These are phyloP conservation scores for Pongo abelii DNA, from an alignment of 2,113 vertebrate species.

Conservation along the genomic window DNA sequence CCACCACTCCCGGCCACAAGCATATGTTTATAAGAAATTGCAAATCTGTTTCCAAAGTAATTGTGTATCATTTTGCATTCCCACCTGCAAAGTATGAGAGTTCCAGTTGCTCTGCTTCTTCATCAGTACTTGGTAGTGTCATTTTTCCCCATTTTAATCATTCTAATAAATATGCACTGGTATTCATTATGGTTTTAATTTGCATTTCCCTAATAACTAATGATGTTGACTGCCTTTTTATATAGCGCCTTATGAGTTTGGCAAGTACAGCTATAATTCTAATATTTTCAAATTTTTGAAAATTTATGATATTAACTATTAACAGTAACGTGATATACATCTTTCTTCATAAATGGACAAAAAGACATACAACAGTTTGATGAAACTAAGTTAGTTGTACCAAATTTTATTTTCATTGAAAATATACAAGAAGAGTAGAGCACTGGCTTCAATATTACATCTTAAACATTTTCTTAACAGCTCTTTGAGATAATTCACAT, in stretches of 20 bases:
- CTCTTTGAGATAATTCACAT: background rate
- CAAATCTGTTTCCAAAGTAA: background rate
- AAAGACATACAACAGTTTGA: background rate
- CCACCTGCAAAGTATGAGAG: background rate
- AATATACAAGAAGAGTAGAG: background rate
- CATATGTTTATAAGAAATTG: background rate
- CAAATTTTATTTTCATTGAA: background rate
- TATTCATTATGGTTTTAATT: background rate
- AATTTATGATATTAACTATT: background rate
- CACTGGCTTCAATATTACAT: background rate
- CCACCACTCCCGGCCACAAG: too few species aligned
- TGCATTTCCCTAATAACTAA: background rate
- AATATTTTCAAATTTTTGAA: background rate
- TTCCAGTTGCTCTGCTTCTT: background rate
- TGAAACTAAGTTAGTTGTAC: background rate
- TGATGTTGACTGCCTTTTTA: background rate
- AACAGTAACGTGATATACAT: background rate
- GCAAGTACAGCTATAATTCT: background rate
- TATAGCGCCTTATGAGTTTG: background rate
- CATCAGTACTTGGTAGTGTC: background rate
- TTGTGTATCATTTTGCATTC: background rate
- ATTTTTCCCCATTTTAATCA: background rate
- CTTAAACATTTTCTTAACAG: background rate
- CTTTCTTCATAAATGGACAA: background rate
- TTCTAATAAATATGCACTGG: background rate